Evolutionary conservation across 2,797 vertebrate species (phyloP).

Genomic region (Gallirallus australis): DNA sequence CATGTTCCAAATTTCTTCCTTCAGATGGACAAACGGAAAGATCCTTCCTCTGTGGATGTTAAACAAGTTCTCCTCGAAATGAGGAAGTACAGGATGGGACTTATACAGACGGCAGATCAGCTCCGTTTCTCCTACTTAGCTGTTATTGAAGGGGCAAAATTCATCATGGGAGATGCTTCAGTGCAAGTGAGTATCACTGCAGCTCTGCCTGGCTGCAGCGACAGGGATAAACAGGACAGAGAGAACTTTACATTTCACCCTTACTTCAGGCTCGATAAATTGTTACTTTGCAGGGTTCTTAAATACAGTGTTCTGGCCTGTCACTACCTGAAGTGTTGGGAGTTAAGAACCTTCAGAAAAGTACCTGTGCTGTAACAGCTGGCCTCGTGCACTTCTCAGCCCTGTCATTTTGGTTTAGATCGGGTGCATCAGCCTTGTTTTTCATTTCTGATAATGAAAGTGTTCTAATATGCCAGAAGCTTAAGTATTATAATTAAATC

Average conservation of each 20-base stretch:
- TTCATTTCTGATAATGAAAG: background rate
- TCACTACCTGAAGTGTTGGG: accelerated
- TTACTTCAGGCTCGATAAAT: background rate
- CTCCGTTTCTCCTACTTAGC: constrained; percentile 97
- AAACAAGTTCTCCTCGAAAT: constrained; percentile 96
- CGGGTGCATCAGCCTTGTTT: background rate
- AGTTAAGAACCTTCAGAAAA: background rate
- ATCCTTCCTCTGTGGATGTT: constrained; percentile 92
- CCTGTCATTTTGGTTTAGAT: background rate
- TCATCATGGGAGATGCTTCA: constrained; percentile 92
- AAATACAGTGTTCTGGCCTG: background rate
- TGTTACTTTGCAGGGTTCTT: background rate
- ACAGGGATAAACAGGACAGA: background rate
- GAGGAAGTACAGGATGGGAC: constrained; percentile 93
- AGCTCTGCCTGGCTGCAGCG: background rate
- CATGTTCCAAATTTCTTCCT: background rate
- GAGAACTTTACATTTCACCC: background rate
- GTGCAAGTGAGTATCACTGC: constrained; percentile 83
- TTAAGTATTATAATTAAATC: background rate
- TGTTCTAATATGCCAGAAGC: background rate
- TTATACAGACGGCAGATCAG: constrained; percentile 97
- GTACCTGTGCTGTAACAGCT: background rate
- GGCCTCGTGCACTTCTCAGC: background rate
- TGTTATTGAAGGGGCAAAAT: constrained; percentile 94
- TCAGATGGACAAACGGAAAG: constrained; percentile 88